Base-by-base conservation (phyloP, 2,113 vertebrate genomes). In the Machaerirhynchus nigripectus region DNA sequence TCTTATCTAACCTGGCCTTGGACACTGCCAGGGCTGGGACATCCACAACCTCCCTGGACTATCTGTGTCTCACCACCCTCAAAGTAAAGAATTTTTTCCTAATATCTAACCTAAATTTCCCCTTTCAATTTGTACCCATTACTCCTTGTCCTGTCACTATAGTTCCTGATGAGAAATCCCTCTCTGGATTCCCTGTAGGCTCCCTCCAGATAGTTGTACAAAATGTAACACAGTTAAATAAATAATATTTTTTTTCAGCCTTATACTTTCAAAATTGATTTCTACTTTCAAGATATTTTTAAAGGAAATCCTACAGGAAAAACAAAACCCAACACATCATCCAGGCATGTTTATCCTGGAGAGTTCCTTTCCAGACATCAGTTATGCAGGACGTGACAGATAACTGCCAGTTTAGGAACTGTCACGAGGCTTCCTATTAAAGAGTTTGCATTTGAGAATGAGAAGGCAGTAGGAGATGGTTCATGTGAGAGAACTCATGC, bases 401-500 rank as follows among this genome's bases (percentile, higher is more conserved):
- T 16, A 91, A 70, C 15, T 49, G 26, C 6, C 47, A n/a, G 39
- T 74, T 65, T 84, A 67, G 67, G 33, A 92, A 37, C 3, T 1
- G 5, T 47, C 2, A 2, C 20, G 18, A 86, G 46, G 7, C 7
- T 73, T 70, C 35, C 30, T 16, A 26, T 57, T 75, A 24, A 86
- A 57, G 13, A 53, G 7, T 44, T 57, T 40, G 7, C 6, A 37
- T 68, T 40, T 52, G 6, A 79, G 24, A 75, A 3, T 24, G 15
- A 75, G 21, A 6, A 74, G 49, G 26, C 10, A 53, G 42, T 8
- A 61, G 14, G 35, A 71, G 22, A 55, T 39, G 7, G 9, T 2
- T 20, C 2, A 12, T 26, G 22, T 9, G 5, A 42, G 11, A 78
- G 3, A 67, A 65, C 16, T 20, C 4, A 0, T 22, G 5, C 7